Base-by-base conservation (phyloP, 2,113 vertebrate species). In the Ciconia maguari region DNA sequence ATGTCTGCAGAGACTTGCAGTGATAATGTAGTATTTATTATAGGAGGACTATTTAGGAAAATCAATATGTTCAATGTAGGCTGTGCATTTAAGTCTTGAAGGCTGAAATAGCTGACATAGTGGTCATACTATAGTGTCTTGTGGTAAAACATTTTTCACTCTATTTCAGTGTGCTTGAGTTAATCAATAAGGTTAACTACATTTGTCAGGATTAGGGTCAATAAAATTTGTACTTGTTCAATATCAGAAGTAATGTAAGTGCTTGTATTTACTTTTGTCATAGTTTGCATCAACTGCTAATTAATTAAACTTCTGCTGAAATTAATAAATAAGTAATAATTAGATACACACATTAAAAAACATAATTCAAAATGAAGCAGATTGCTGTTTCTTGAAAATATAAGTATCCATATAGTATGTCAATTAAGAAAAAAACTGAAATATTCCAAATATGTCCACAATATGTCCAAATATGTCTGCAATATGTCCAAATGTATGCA, bases 11-110 rank as follows among this genome's bases (percentile, higher is more conserved):
- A 98, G 97, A 97, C 96, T 98, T 97, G 87, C 96, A 98, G 94
- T 98, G 97, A 98, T 98, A 98, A 98, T 98, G 93, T 98, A 97
- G 97, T 98, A 98, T 98, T 98, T 99, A 98, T 98, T 98, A 98
- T 97, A 97, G 96, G 84, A 97, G 83, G 74, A 98, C 94, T 98
- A 95, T 98, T 98, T 98, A 98, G 97, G 93, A 96, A 93, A 98
- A 98, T 98, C 98, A 98, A 98, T 99, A 98, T 90, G 75, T 96
- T 97, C 96, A 72, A 52, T 97, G 96, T 98, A 97, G 92, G 94
- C 93, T 98, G 97, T 95, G 97, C 96, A 97, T 98, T 98, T 98
- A 96, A 96, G 89, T 97, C 97, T 94, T 96, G 93, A 98, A 98
- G 97, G 96, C 87, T 97, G 94, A 96, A 98, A 97, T 94, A 98